Percentiles rank a stretch among this genome's conserved stretches.
These are phyloP conservation scores for Pao palembangensis DNA, from an alignment of 2,113 vertebrate species.

Conservation along the genomic window DNA sequence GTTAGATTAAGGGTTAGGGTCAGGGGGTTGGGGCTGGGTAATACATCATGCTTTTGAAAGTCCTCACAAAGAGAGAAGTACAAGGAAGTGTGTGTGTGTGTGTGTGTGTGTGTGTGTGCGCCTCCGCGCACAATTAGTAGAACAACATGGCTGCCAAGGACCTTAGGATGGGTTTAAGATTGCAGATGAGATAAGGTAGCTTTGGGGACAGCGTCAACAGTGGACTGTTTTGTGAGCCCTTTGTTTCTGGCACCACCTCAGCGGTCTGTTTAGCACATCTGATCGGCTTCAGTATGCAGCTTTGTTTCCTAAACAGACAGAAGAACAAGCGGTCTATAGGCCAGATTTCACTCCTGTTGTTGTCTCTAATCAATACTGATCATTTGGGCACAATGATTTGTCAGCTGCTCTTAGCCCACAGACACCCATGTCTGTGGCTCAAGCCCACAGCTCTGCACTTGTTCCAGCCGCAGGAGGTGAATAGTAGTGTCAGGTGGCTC, in stretches of 20 bases:
- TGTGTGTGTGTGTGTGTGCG: conserved; percentile 17
- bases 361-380: too few relatives aligned
- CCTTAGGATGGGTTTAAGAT: conserved; percentile 65
- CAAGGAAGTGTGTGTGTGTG: background rate
- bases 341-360: too few relatives aligned
- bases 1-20: too few relatives aligned
- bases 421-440: too few relatives aligned
- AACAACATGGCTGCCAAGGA: conserved; percentile 33
- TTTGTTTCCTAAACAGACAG: background rate
- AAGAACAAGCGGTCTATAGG: background rate
- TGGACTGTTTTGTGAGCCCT: conserved; percentile 27
- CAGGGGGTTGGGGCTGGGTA: background rate
- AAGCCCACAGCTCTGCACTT: too few relatives aligned
- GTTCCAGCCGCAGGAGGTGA: too few relatives aligned
- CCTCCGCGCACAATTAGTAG: conserved; percentile 48
- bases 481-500: conserved; percentile 27
- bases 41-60: too few relatives aligned
- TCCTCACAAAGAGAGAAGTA: too few relatives aligned
- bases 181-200: conserved; percentile 51
- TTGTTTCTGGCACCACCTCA: conserved; percentile 25
- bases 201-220: conserved; percentile 48
- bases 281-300: background rate
- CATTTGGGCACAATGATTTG: too few relatives aligned
- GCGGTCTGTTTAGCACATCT: background rate
- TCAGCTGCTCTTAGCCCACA: too few relatives aligned